These are phyloP conservation scores for Hydrozoanthus tunicans DNA, from an alignment of 64 coral and sea anemone genomes.

Conservation along the genomic window DNA sequence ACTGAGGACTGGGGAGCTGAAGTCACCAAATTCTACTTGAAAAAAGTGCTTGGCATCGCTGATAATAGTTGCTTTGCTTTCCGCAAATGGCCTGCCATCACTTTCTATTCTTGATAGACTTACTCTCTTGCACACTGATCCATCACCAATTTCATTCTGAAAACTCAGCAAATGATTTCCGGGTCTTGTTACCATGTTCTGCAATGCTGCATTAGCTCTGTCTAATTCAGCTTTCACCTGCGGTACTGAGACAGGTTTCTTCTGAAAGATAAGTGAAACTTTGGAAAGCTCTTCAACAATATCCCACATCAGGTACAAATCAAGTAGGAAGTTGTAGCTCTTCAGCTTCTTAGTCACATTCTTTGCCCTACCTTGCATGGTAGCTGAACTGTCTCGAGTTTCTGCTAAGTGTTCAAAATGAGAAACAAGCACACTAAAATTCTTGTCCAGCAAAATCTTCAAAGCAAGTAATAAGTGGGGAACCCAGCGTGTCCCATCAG, in stretches of 20 bases:
- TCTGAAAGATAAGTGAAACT: conserved; percentile 67
- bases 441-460: conserved; percentile 55
- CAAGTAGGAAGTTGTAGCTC: conserved; percentile 33
- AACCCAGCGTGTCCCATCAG: conserved; percentile 63
- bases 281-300: conserved; percentile 55
- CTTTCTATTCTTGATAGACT: too few species aligned
- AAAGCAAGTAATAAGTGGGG: conserved; percentile 60
- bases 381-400: conserved; percentile 10
- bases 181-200: too few species aligned
- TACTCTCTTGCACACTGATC: too few species aligned
- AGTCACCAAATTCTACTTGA: too few species aligned
- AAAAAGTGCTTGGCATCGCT: too few species aligned
- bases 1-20: too few species aligned
- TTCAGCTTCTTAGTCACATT: conserved; percentile 27
- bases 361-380: conserved; percentile 41
- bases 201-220: too few species aligned
- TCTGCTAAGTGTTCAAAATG: conserved; percentile 62
- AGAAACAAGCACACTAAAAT: conserved; percentile 63
- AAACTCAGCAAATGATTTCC: too few species aligned
- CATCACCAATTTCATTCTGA: too few species aligned
- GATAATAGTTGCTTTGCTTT: too few species aligned
- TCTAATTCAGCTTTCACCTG: conserved; percentile 67
- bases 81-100: too few species aligned
- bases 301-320: conserved; percentile 55
- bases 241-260: conserved; percentile 49